These are phyloP conservation scores for Meteorus sp. DNA, from an alignment of 1,140 invertebrate species.

Conservation along the genomic window DNA sequence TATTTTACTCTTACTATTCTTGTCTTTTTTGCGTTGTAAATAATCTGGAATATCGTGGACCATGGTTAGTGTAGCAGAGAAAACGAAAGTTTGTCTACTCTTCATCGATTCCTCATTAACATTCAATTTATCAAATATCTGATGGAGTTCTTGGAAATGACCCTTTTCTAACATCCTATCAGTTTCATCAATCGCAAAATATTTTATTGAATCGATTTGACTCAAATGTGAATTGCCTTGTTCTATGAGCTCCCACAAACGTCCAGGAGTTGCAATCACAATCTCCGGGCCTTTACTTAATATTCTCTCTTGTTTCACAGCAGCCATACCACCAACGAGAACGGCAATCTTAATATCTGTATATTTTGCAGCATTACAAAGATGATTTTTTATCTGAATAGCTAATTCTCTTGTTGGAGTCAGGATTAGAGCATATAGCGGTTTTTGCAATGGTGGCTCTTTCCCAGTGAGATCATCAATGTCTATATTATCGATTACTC, in stretches of 20 bases:
- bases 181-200: slow-evolving; percentile 96
- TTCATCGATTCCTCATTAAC: slow-evolving; percentile 62
- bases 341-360: slow-evolving; percentile 76
- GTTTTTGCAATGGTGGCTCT: slow-evolving; percentile 48
- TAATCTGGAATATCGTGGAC: slow-evolving; percentile 82
- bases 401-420: slow-evolving; percentile 96
- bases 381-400: slow-evolving; percentile 88
- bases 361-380: slow-evolving; percentile 79
- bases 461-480: slow-evolving; percentile 35
- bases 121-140: slow-evolving; percentile 82
- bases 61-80: slow-evolving; percentile 95
- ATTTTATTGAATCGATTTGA: slow-evolving; percentile 72
- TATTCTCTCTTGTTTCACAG: slow-evolving; percentile 89
- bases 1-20: slow-evolving; percentile 59
- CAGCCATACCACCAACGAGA: slow-evolving; percentile 86
- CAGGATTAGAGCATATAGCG: slow-evolving; percentile 81
- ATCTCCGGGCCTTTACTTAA: slow-evolving; percentile 84
- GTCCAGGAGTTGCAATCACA: slow-evolving; percentile 93
- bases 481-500: slow-evolving; percentile 64
- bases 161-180: slow-evolving; percentile 97
- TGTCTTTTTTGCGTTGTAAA: slow-evolving; percentile 68
- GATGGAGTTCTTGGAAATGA: slow-evolving; percentile 91
- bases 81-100: slow-evolving; percentile 90
- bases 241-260: slow-evolving; percentile 90
- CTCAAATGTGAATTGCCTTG: slow-evolving; percentile 76